A percentile compares a stretch with the other conserved stretches of the same genome.
Evolutionary conservation across 2,888 invertebrate species (phyloP).

Genomic region (Catocala nupta): DNA sequence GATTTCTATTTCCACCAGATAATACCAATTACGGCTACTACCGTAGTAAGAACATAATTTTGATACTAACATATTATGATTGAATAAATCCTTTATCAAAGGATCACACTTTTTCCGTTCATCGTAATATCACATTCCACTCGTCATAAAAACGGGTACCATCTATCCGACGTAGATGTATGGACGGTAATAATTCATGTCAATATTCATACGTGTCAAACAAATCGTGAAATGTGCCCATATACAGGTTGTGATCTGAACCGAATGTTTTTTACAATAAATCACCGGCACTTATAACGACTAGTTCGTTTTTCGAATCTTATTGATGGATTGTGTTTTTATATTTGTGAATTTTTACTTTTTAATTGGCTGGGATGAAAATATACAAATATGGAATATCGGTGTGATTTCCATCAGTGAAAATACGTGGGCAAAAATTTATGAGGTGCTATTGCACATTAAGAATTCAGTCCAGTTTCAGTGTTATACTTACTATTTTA

Average conservation of each 20-base stretch:
- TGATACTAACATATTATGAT: slow-evolving; percentile 46
- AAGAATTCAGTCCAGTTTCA: too few species aligned
- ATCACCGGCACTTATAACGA: slow-evolving; percentile 26
- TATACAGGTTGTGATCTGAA: slow-evolving; percentile 32
- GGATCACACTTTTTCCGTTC: slow-evolving; percentile 68
- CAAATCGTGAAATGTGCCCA: slow-evolving; percentile 71
- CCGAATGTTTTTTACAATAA: slow-evolving; percentile 34
- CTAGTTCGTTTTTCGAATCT: slow-evolving; percentile 20
- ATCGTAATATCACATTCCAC: slow-evolving; percentile 66
- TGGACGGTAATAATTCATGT: slow-evolving; percentile 71
- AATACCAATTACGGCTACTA: slow-evolving; percentile 26
- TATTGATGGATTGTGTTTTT: background rate
- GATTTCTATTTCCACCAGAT: slow-evolving; percentile 34
- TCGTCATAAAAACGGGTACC: slow-evolving; percentile 72
- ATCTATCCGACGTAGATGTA: slow-evolving; percentile 65
- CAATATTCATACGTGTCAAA: slow-evolving; percentile 75
- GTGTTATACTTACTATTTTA: too few species aligned
- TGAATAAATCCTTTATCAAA: slow-evolving; percentile 71
- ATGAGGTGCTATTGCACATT: too few species aligned
- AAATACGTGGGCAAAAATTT: too few species aligned
- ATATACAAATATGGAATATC: too few species aligned
- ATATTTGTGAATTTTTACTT: background rate
- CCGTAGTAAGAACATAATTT: too few species aligned
- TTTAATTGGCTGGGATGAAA: background rate
- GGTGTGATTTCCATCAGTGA: too few species aligned